Percentiles rank a stretch among this genome's conserved stretches.
phyloP scores from a whole-genome alignment of 2,113 vertebrate genomes.

The Lophius piscatorius region DNA sequence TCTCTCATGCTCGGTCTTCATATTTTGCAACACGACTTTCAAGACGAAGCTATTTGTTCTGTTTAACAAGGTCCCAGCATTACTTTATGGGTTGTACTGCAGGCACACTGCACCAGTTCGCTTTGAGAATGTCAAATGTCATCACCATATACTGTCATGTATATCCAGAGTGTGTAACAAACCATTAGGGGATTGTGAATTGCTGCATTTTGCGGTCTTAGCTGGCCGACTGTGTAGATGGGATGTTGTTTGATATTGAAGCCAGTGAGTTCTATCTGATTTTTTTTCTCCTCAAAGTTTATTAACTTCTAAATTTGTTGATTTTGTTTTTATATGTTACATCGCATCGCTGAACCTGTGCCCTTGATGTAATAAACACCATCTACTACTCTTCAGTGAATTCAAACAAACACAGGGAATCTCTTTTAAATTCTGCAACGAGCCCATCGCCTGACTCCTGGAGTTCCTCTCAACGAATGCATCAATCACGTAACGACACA shows the following conservation, averaged over 20 bases:
- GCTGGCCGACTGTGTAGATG: constrained; percentile 43
- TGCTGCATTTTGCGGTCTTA: constrained; percentile 65
- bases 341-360: constrained; percentile 44
- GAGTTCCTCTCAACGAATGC: too few species aligned
- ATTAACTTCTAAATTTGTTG: too few species aligned
- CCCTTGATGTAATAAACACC: constrained; percentile 28
- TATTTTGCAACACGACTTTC: too few species aligned
- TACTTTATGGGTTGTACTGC: constrained; percentile 55
- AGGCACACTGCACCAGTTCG: constrained; percentile 55
- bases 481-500: too few species aligned
- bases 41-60: constrained; percentile 8
- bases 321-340: too few species aligned
- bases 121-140: constrained; percentile 72
- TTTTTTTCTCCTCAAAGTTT: constrained; percentile 21
- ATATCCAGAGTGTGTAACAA: constrained; percentile 69
- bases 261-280: constrained; percentile 8
- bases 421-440: constrained; percentile 9
- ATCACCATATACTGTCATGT: constrained; percentile 65
- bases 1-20: too few species aligned
- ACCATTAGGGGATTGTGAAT: constrained; percentile 60
- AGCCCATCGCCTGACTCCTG: too few species aligned
- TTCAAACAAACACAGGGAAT: constrained; percentile 25
- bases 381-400: constrained; percentile 15
- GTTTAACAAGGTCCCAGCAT: constrained; percentile 55
- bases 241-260: constrained; percentile 38